Base-by-base conservation (phyloP, 1,140 invertebrate genomes). In the Stenopsyche tienmushanensis region DNA sequence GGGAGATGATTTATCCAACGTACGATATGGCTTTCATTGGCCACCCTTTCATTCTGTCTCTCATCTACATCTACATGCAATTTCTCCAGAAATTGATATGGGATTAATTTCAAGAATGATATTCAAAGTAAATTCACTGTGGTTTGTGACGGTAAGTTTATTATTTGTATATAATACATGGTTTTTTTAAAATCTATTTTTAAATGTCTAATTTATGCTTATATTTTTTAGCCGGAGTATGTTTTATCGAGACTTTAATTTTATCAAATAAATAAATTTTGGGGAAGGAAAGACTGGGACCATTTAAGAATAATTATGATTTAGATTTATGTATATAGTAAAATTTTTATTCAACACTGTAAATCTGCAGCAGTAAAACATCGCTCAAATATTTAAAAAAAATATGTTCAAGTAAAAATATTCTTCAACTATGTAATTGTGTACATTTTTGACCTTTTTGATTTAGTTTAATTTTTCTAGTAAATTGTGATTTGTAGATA, bases 11-110 rank as follows among this genome's bases (percentile, higher is more conserved):
- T 54, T 81, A 1, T 72, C 77, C 2, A 85, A 88, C 72, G 80
- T 80, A 2, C 83, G 90, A 42, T 85, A 91, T 49, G 94, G 94
- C 0, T 97, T 95, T 75, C 94, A 97, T 73, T 91, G 91, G 88
- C 93, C 94, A 18, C 94, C 94, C 0, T 96, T 96, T 76, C 88
- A 89, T 50, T 87, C 87, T 5, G 84, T 97, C 0, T 76, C 80
- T 52, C 94, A 97, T 79, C 80, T 97, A 1, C 94, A 97, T 78
- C 78, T 97, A 29, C 94, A 97, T 71, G 85, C 89, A 0, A 95
- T 97, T 64, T 87, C 88, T 1, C 93, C 93, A 1, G 80, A 84
- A 9, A 83, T 83, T n/a, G 79, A 88, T 69, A 93, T 97, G 88
- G 80, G 83, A 0, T 85, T 89, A 20, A 62, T 93, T 3, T 77